A percentile compares a stretch with the other conserved stretches of the same genome.
phyloP scores from a whole-genome alignment of 2,888 invertebrate species.

The Drosophila melanosoma region DNA sequence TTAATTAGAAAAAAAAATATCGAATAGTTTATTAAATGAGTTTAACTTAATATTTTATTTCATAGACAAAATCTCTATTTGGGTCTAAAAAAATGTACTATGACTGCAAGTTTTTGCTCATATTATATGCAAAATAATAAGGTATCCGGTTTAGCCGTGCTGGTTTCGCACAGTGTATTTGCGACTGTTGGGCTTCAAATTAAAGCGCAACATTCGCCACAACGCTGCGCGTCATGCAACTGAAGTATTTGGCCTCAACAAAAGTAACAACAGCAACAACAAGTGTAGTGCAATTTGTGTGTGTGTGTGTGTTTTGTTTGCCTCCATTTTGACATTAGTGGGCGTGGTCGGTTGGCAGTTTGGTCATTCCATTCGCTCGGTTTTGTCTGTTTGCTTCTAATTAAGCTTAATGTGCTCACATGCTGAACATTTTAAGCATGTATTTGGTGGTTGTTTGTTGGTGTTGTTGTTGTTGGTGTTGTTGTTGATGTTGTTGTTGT shows the following conservation, averaged over 20 bases:
- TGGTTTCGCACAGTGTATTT: neutral
- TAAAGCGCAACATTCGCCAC: conserved; percentile 58
- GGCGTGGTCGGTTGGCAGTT: conserved; percentile 39
- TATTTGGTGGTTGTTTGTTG: conserved; percentile 25
- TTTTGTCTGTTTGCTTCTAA: conserved; percentile 65
- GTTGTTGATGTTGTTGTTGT: conserved; percentile 16
- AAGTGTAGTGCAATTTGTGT: neutral
- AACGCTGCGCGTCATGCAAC: conserved; percentile 54
- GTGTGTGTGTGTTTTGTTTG: conserved; percentile 6
- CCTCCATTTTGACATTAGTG: conserved; percentile 21
- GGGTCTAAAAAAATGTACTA: too few relatives aligned
- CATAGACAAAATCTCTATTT: neutral
- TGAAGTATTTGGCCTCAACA: conserved; percentile 60
- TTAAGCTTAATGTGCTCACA: conserved; percentile 66
- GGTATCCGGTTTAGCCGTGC: neutral
- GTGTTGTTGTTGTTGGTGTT: conserved; percentile 19
- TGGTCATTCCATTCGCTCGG: conserved; percentile 56
- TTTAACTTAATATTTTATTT: neutral
- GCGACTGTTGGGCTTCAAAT: conserved; percentile 43
- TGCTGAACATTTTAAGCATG: conserved; percentile 53
- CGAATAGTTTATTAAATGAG: neutral
- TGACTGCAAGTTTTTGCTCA: neutral
- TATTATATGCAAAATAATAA: neutral
- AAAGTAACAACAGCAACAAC: conserved; percentile 38
- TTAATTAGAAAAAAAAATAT: neutral